Evolutionary conservation across 2,113 vertebrate species (phyloP), one percentile per base, ranked within the genome.

Genomic region (Atrichornis clamosus): DNA sequence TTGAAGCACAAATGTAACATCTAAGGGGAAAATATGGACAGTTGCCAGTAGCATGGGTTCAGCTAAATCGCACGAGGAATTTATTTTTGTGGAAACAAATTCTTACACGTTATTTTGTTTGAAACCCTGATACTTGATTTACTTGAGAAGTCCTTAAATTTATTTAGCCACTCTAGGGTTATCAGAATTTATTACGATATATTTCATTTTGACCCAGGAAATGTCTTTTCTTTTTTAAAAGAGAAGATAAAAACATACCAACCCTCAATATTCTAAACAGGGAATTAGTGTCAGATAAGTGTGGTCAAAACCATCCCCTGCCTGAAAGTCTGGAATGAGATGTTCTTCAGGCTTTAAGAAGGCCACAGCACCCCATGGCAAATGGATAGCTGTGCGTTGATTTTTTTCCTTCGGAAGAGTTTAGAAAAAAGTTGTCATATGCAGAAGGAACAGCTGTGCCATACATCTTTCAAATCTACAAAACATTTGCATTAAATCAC

Each of bases 211-310:
- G 86, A 81, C 79, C 87, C 86, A 93, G 94, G 90, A 63, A 90
- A 93, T 76, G 69, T 70, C 41, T 91, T 91, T 89, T 83, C 59
- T 93, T 90, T 92, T 86, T 97, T 94, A 90, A 97, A 93, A 80
- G 88, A 49, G 42, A 80, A 97, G 97, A 98, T 98, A 97, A 98
- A 97, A 97, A 94, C 97, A 95, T 96, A 97, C 97, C 96, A 97
- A 59, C 23, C 60, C 91, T 95, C 26, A 50, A 90, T 96, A 96
- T 60, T 95, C 75, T 97, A 98, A 98, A 98, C 97, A 98, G 65
- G 97, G 96, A 97, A 96, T 98, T 98, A 97, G 81, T 91, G 97
- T 96, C 91, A 97, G 97, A 97, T 97, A 96, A 95, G 84, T 74
- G 87, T 3, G 72, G 92, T 92, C 88, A 92, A 91, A 97, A 95